These are phyloP conservation scores for Neuroterus valhalla DNA, from an alignment of 1,140 invertebrate species.

Conservation along the genomic window DNA sequence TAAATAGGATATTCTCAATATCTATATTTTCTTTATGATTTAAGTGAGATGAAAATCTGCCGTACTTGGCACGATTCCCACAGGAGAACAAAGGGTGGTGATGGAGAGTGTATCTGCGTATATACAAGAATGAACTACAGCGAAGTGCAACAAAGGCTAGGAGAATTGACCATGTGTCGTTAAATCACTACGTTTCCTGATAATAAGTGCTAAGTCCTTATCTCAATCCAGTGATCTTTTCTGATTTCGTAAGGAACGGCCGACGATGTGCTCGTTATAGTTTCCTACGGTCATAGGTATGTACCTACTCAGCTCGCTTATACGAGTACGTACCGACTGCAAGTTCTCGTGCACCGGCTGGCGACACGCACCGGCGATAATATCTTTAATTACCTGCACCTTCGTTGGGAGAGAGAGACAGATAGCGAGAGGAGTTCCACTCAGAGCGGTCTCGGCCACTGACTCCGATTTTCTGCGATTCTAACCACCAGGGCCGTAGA, in stretches of 20 bases:
- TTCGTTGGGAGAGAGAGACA: conserved; percentile 41
- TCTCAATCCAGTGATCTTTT: conserved; percentile 33
- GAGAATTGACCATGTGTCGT: conserved; percentile 34
- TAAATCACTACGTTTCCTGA: conserved; percentile 46
- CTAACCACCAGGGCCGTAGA: conserved; percentile 22
- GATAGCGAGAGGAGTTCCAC: conserved; percentile 37
- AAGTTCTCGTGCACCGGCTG: conserved; percentile 51
- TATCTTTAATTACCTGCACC: conserved; percentile 71
- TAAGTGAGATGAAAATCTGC: background rate
- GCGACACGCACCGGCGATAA: conserved; percentile 70
- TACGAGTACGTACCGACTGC: conserved; percentile 37
- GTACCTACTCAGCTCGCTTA: conserved; percentile 27
- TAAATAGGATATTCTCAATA: background rate
- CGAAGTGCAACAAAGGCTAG: conserved; percentile 20
- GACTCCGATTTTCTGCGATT: conserved; percentile 56
- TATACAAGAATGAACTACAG: background rate
- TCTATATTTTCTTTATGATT: background rate
- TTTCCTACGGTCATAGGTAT: conserved; percentile 46
- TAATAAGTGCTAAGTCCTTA: conserved; percentile 43
- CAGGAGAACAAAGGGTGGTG: background rate
- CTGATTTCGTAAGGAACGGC: conserved; percentile 46
- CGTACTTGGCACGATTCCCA: conserved; percentile 8
- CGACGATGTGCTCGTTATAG: conserved; percentile 51
- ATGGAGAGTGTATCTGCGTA: background rate
- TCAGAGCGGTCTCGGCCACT: conserved; percentile 46